A percentile compares a stretch with the other conserved stretches of the same genome.
Conservation (phyloP, 2,888 invertebrate genomes). For the Embidobia sp. region DNA sequence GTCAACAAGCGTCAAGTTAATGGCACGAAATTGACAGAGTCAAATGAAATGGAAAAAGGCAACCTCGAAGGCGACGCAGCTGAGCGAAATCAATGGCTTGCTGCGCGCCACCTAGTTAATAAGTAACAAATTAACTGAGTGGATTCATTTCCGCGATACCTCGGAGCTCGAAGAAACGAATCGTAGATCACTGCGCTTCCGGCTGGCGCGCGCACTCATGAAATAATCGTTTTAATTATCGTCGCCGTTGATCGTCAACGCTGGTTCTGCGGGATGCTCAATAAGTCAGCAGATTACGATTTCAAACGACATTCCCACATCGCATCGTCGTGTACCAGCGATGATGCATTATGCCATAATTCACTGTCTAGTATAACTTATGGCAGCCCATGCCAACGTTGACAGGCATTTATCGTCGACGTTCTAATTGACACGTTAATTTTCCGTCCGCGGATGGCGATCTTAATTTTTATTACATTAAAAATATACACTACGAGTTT, state of each 20-base stretch:
- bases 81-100: constrained; percentile 27
- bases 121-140: constrained; percentile 47
- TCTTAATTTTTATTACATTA: constrained; percentile 70
- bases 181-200: constrained; percentile 53
- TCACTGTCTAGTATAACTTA: constrained; percentile 72
- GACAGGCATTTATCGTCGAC: constrained; percentile 76
- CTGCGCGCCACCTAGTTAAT: constrained; percentile 42
- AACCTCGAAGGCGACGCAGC: neutral
- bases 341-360: constrained; percentile 75
- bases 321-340: constrained; percentile 64
- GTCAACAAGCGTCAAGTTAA: neutral
- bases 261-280: constrained; percentile 52
- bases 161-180: constrained; percentile 54
- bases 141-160: constrained; percentile 41
- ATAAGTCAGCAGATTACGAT: constrained; percentile 70
- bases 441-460: constrained; percentile 68
- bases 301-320: constrained; percentile 69
- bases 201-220: constrained; percentile 52
- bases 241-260: constrained; percentile 58
- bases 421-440: constrained; percentile 78
- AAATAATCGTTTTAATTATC: constrained; percentile 66
- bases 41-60: constrained; percentile 21
- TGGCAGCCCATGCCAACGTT: constrained; percentile 68
- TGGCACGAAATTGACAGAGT: constrained; percentile 9
- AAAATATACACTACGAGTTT: no score